Percentiles rank a stretch among this genome's conserved stretches.
Evolutionary conservation across 2,113 vertebrate species (phyloP).

Genomic region (Mirounga angustirostris): DNA sequence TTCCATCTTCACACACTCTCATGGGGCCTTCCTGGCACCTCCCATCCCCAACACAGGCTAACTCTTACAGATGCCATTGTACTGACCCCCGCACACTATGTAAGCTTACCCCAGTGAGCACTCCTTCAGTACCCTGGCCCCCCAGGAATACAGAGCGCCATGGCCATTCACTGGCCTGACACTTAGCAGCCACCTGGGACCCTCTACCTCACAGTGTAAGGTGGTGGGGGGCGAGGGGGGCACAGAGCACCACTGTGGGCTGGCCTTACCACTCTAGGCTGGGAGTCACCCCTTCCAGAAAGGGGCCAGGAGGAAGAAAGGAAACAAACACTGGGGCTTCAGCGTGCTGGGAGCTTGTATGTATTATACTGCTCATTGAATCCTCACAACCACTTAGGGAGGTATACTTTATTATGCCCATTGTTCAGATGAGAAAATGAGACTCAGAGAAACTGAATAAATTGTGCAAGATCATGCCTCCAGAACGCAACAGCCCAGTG

Average conservation of each 20-base stretch:
- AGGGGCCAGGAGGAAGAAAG: neutral
- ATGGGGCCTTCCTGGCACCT: neutral
- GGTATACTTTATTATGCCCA: neutral
- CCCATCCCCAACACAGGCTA: neutral
- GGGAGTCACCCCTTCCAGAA: neutral
- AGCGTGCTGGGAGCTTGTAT: neutral
- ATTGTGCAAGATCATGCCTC: neutral
- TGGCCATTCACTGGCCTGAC: neutral
- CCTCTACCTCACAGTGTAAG: neutral
- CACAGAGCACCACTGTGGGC: neutral
- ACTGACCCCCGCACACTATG: neutral
- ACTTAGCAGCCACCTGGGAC: neutral
- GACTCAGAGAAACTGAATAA: constrained; percentile 20
- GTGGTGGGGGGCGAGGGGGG: neutral
- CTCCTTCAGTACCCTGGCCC: neutral
- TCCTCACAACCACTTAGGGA: neutral
- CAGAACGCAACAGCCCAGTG: neutral
- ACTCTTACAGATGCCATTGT: neutral
- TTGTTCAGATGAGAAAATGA: constrained; percentile 57
- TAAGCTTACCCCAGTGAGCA: neutral
- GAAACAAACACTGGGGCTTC: neutral
- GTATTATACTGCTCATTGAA: neutral
- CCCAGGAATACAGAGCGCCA: neutral
- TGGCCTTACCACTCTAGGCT: neutral
- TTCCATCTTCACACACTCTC: neutral